A percentile compares a stretch with the other conserved stretches of the same genome.
Conservation (phyloP, 2,888 invertebrate species). For the Suillia variegata region DNA sequence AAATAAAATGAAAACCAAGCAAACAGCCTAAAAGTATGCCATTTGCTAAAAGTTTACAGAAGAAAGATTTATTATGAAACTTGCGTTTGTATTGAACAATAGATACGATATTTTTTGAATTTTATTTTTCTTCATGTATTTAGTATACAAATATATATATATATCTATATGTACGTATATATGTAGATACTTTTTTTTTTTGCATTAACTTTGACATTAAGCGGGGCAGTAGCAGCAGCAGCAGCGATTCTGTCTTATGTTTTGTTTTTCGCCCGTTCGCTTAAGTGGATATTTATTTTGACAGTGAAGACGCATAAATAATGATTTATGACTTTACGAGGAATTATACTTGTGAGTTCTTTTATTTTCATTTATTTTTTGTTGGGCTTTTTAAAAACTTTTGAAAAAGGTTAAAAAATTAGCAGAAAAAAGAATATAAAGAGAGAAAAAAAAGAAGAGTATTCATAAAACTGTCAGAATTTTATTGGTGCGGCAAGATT, state of each 20-base stretch:
- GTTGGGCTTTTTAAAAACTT: conserved; percentile 18
- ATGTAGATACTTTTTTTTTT: neutral
- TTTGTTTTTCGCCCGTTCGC: neutral
- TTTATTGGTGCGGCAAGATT: conserved; percentile 39
- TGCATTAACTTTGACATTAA: conserved; percentile 36
- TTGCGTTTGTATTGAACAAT: conserved; percentile 24
- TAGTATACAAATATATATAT: too few species aligned
- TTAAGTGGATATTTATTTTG: conserved; percentile 45
- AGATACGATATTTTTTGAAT: conserved; percentile 32
- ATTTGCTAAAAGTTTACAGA: conserved; percentile 17
- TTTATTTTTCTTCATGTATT: too few species aligned
- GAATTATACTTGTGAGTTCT: too few species aligned
- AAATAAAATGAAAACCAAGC: neutral
- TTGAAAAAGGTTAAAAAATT: neutral
- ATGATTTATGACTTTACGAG: conserved; percentile 43
- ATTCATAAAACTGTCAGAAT: conserved; percentile 44
- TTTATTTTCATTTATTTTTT: conserved; percentile 15
- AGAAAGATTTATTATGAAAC: conserved; percentile 44
- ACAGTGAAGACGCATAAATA: conserved; percentile 46
- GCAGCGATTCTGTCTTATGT: too few species aligned
- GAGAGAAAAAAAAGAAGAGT: neutral
- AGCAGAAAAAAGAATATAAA: neutral
- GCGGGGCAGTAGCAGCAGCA: too few species aligned
- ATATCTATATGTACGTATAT: too few species aligned
- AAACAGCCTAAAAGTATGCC: conserved; percentile 37